Evolutionary conservation across 2,797 vertebrate species (phyloP).

Genomic region (Dallia pectoralis): DNA sequence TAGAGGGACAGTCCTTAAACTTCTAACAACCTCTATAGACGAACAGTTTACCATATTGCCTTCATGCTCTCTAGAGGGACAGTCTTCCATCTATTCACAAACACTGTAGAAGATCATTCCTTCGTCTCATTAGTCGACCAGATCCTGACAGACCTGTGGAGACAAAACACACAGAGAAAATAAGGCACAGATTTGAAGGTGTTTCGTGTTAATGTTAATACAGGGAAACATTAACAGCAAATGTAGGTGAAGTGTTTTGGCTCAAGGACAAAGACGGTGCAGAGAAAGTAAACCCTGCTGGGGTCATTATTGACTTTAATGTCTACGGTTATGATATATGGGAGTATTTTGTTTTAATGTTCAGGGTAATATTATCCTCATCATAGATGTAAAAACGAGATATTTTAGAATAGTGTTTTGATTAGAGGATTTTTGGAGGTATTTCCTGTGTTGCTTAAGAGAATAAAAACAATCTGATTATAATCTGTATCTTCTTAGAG

Average conservation of each 20-base stretch:
- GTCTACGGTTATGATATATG: not conserved
- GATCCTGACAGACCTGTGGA: not conserved
- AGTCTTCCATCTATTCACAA: not conserved
- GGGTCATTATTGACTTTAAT: not conserved
- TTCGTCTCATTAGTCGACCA: not conserved
- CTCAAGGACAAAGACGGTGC: not conserved
- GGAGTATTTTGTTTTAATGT: not conserved
- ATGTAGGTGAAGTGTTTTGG: not conserved
- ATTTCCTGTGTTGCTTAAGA: conserved; percentile 46
- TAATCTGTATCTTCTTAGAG: conserved; percentile 24
- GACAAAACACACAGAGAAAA: not conserved
- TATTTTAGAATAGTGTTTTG: conserved; percentile 17
- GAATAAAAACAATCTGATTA: conserved; percentile 14
- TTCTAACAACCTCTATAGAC: not conserved
- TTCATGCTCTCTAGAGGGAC: not conserved
- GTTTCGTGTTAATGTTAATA: not conserved
- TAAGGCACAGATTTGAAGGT: not conserved
- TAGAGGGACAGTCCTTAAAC: not conserved
- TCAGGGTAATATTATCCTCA: too few species aligned
- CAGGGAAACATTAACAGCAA: not conserved
- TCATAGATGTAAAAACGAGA: not conserved
- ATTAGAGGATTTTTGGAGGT: conserved; percentile 19
- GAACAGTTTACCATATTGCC: too few species aligned
- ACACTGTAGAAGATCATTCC: not conserved
- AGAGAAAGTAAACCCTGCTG: not conserved